These are phyloP conservation scores for Takifugu flavidus DNA, from an alignment of 2,113 vertebrate genomes.

Conservation along the genomic window DNA sequence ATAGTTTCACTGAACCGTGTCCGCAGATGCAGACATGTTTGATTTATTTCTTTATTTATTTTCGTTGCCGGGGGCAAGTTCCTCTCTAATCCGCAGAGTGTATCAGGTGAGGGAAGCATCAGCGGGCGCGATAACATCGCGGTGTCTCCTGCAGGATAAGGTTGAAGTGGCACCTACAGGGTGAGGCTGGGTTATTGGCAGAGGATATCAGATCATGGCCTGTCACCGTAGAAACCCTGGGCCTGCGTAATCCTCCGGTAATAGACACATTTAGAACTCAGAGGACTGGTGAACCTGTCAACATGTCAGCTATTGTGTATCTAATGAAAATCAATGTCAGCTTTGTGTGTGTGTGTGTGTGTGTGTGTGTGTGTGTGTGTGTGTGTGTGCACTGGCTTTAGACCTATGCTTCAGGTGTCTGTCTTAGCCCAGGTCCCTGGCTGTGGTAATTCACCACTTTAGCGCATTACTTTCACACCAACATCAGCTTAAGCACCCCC, in stretches of 20 bases:
- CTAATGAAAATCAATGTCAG: constrained; percentile 39
- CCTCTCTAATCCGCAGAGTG: constrained; percentile 43
- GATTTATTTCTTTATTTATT: neutral
- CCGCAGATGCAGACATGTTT: constrained; percentile 12
- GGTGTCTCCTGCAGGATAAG: constrained; percentile 37
- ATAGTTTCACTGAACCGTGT: constrained; percentile 15
- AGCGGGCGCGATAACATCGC: constrained; percentile 48
- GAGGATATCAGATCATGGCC: constrained; percentile 50
- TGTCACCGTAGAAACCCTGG: constrained; percentile 30
- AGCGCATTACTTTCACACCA: constrained; percentile 41
- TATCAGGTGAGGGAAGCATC: constrained; percentile 54
- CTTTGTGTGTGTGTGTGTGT: neutral
- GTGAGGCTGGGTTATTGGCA: constrained; percentile 49
- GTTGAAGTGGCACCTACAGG: constrained; percentile 48
- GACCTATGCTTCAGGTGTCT: neutral
- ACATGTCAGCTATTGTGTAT: constrained; percentile 32
- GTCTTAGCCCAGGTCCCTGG: constrained; percentile 29
- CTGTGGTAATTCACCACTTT: constrained; percentile 30
- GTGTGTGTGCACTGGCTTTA: neutral
- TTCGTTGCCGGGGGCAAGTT: constrained; percentile 24
- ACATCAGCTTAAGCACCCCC: constrained; percentile 42
- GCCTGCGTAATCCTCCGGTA: constrained; percentile 38
- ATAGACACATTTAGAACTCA: constrained; percentile 39
- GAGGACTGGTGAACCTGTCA: constrained; percentile 29
- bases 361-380: neutral